These are phyloP conservation scores for Eulemur rufifrons DNA, from an alignment of 2,113 vertebrate species.

Conservation along the genomic window DNA sequence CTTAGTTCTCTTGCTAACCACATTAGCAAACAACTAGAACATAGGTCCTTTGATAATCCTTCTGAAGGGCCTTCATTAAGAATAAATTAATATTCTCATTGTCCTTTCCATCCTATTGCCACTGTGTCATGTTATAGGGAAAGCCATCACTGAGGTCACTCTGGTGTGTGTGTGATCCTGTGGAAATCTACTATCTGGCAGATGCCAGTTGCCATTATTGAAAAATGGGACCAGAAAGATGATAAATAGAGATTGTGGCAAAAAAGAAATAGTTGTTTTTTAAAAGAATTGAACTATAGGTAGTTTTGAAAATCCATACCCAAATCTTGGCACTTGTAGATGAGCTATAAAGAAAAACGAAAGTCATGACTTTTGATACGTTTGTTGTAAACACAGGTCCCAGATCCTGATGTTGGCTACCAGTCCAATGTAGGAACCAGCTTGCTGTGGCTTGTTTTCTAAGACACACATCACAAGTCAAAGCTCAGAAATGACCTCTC, in stretches of 20 bases:
- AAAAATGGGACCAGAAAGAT: conserved; percentile 21
- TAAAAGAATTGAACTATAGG: neutral
- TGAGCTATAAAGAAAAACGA: neutral
- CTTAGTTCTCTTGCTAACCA: neutral
- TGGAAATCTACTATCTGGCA: neutral
- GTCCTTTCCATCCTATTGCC: neutral
- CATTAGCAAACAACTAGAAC: neutral
- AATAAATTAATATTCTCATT: neutral
- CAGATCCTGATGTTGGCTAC: neutral
- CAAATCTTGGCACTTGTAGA: neutral
- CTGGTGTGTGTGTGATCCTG: neutral
- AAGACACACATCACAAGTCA: neutral
- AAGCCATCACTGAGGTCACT: neutral
- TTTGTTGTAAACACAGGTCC: neutral
- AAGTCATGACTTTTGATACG: neutral
- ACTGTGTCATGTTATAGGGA: neutral
- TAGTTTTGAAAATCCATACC: neutral
- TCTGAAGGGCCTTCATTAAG: neutral
- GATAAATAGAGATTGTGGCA: neutral
- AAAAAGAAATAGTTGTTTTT: neutral
- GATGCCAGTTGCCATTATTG: neutral
- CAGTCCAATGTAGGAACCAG: neutral
- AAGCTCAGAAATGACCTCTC: neutral
- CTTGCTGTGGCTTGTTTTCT: neutral
- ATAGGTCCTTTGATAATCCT: neutral